Evolutionary conservation across 2,797 vertebrate genomes (phyloP), one percentile per base, ranked within the genome.

Genomic region (Oceanodroma leucorhoa): DNA sequence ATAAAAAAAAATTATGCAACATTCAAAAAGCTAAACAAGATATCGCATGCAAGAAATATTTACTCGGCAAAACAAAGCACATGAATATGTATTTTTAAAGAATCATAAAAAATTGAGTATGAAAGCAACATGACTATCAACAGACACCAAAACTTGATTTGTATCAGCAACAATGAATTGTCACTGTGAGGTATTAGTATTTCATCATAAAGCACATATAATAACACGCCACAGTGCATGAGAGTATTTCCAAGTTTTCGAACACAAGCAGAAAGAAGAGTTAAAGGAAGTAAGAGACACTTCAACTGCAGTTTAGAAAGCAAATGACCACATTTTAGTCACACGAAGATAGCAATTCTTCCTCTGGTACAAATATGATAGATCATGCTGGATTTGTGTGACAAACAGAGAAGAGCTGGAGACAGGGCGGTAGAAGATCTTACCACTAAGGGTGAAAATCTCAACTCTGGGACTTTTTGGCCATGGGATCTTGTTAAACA

Each of bases 401-500:
- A 94, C 88, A 85, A 69, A 90, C 51, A 79, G 58, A 81, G 50
- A 84, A 38, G 78, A 91, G 53, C 46, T 83, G n/a, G 71, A 95
- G 61, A 79, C 27, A 93, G 45, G 57, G 50, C 6, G 3, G 70
- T 67, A 77, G 58, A 83, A 46, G 34, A 82, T 90, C 94, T 95
- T 94, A 94, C 90, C 87, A 91, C 87, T 76, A 92, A 84, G 83
- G 41, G 77, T 91, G 87, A 94, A 95, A 89, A 93, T 80, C 67
- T 62, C 87, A 95, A 76, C 34, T 90, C 66, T 95, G 61, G 46
- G 81, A 81, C 45, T 72, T 93, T 94, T 72, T 95, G 89, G 62
- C 79, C 85, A 79, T 65, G 55, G 61, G 80, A 87, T 90, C 90
- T 78, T 87, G 89, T 90, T 69, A 91, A 93, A 87, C 13, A 69